Evolutionary conservation across 1,140 invertebrate species (phyloP).

Genomic region (Neotoxoptera formosana): DNA sequence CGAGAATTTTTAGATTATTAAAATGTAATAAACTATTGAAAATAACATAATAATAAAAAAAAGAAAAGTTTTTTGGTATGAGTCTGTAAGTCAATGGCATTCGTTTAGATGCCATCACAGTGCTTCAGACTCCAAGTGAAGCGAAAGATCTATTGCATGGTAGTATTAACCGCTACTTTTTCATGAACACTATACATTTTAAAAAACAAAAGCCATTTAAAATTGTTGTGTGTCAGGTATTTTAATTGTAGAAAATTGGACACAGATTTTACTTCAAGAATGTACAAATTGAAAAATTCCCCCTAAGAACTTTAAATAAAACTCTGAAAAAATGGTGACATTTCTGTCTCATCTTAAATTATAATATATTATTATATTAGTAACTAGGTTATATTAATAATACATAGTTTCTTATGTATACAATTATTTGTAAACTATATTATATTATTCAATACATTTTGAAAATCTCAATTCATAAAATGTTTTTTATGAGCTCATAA

Average conservation of each 20-base stretch:
- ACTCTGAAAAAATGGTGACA: not conserved
- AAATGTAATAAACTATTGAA: not conserved
- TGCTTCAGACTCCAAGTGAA: not conserved
- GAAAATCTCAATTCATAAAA: not conserved
- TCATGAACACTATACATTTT: too few relatives aligned
- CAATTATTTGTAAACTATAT: not conserved
- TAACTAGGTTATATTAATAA: not conserved
- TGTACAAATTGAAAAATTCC: not conserved
- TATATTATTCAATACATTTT: not conserved
- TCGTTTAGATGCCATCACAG: not conserved
- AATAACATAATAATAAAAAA: not conserved
- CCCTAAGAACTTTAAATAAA: not conserved
- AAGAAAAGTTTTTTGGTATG: not conserved
- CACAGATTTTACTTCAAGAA: not conserved
- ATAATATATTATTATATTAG: not conserved
- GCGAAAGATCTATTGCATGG: not conserved
- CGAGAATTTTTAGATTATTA: not conserved
- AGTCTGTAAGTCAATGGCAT: not conserved
- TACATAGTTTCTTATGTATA: not conserved
- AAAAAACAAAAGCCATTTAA: not conserved
- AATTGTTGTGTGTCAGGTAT: not conserved
- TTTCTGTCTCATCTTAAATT: not conserved
- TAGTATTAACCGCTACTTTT: not conserved
- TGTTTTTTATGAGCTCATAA: not conserved
- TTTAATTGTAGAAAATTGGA: not conserved